Evolutionary conservation across 2,888 invertebrate genomes (phyloP).

Genomic region (Dryomyza anilis): DNA sequence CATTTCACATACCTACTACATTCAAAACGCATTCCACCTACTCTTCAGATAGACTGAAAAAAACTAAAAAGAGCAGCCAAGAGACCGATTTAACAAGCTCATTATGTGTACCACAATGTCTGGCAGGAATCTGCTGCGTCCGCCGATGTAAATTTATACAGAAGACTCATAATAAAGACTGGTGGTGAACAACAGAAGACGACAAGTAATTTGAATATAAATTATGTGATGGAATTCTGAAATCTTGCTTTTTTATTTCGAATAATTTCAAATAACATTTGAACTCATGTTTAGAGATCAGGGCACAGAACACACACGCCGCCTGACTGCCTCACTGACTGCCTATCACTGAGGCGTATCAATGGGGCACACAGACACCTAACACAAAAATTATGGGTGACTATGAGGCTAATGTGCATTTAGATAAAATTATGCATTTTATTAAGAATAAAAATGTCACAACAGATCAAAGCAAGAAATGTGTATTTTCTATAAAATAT

Average conservation of each 20-base stretch:
- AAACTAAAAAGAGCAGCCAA: neutral
- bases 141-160: no score
- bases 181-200: neutral
- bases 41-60: no score
- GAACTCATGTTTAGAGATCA: constrained; percentile 3
- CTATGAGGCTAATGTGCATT: neutral
- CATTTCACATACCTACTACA: neutral
- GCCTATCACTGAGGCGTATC: neutral
- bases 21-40: neutral
- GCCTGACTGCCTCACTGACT: neutral
- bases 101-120: neutral
- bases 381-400: neutral
- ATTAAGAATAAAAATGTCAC: constrained; percentile 4
- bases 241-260: neutral
- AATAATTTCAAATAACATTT: neutral
- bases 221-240: constrained; percentile 41
- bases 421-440: neutral
- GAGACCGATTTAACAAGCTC: constrained; percentile 9
- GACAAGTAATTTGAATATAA: constrained; percentile 51
- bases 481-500: no score
- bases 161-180: neutral
- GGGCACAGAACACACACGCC: neutral
- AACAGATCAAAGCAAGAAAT: neutral
- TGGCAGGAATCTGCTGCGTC: neutral
- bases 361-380: neutral